Evolutionary conservation across 2,113 vertebrate species (phyloP).

Genomic region (Pampusana beccarii): DNA sequence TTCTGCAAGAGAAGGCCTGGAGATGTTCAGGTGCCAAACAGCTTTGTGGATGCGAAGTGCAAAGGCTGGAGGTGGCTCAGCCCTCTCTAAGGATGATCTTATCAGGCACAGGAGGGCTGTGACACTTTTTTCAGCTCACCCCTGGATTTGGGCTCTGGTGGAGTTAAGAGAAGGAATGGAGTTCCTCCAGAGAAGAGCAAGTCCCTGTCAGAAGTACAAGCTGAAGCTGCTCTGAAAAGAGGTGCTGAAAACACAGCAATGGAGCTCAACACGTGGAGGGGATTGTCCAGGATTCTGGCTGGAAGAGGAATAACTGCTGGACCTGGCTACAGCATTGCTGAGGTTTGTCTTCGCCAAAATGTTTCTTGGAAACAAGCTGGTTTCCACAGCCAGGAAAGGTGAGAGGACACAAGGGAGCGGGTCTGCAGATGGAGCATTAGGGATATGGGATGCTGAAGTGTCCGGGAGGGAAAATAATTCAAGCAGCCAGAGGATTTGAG

Average conservation of each 20-base stretch:
- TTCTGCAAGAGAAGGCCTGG: background rate
- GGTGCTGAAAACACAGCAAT: rapidly evolving
- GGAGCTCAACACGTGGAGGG: background rate
- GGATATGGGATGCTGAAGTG: background rate
- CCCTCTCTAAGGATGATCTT: background rate
- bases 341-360: slow-evolving; percentile 1
- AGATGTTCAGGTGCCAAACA: background rate
- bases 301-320: background rate
- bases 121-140: background rate
- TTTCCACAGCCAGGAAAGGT: slow-evolving; percentile 39
- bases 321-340: background rate
- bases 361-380: slow-evolving; percentile 7
- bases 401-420: slow-evolving; percentile 3
- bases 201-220: background rate
- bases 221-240: background rate
- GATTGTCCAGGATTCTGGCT: background rate
- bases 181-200: background rate
- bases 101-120: rapidly evolving
- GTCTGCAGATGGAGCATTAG: slow-evolving; percentile 15
- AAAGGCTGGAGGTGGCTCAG: background rate
- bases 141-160: background rate
- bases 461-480: background rate
- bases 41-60: background rate
- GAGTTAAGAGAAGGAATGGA: background rate
- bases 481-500: background rate